Conservation (phyloP, 1,140 invertebrate genomes). For the Lethocerus indicus region DNA sequence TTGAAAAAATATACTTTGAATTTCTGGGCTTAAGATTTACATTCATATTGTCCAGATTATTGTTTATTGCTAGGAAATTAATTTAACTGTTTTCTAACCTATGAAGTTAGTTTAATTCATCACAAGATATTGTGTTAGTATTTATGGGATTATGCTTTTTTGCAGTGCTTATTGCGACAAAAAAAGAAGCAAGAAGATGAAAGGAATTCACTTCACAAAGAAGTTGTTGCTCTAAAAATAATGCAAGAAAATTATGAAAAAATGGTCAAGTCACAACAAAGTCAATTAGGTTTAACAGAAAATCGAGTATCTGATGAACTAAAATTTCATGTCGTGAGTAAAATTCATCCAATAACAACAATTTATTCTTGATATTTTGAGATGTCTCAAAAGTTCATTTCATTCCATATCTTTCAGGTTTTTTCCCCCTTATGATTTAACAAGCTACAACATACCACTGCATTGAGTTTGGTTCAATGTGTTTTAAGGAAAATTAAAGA, state of each 20-base stretch:
- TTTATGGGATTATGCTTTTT: conserved; percentile 20
- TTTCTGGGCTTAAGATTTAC: no score
- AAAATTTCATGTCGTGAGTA: conserved; percentile 85
- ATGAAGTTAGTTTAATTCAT: not conserved
- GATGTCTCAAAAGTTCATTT: not conserved
- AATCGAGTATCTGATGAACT: conserved; percentile 81
- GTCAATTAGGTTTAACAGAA: conserved; percentile 72
- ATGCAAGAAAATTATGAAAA: conserved; percentile 90
- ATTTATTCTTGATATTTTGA: not conserved
- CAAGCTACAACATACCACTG: not conserved
- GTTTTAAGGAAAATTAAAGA: no score
- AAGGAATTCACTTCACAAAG: conserved; percentile 79
- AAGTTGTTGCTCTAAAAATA: conserved; percentile 83
- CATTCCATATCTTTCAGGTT: no score
- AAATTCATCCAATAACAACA: not conserved
- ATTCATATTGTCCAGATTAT: no score
- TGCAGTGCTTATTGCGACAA: conserved; percentile 72
- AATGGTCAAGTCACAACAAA: conserved; percentile 89
- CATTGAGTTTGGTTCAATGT: no score
- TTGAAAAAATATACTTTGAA: no score
- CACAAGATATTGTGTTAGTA: not conserved
- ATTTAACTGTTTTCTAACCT: not conserved
- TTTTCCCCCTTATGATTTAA: not conserved
- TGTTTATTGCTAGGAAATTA: no score
- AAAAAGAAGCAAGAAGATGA: conserved; percentile 89